Percentiles rank a stretch among this genome's conserved stretches.
phyloP scores from a whole-genome alignment of 1,140 invertebrate genomes.

The Tribolium madens region DNA sequence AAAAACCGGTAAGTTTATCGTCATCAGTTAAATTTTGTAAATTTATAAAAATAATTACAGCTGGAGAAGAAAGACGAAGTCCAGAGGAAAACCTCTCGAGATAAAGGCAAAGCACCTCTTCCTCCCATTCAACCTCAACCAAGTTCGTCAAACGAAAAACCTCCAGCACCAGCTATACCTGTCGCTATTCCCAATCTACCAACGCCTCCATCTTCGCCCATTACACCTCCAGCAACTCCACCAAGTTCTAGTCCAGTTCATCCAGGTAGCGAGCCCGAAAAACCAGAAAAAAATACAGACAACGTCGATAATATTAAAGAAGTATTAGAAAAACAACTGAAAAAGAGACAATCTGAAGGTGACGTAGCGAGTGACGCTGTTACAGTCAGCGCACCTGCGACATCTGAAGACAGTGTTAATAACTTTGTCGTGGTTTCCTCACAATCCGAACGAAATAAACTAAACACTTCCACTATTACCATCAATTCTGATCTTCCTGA shows the following conservation, averaged over 20 bases:
- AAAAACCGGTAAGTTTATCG: constrained; percentile 67
- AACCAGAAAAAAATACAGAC: constrained; percentile 32
- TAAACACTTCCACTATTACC: constrained; percentile 72
- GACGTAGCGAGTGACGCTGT: constrained; percentile 47
- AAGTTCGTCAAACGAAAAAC: constrained; percentile 65
- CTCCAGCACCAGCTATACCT: constrained; percentile 63
- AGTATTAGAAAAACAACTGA: constrained; percentile 52
- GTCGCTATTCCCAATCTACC: constrained; percentile 65
- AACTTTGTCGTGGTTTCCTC: constrained; percentile 52
- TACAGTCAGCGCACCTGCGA: constrained; percentile 53
- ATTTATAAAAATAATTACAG: constrained; percentile 57
- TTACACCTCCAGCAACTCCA: constrained; percentile 61
- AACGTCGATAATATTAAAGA: constrained; percentile 43
- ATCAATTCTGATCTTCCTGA: constrained; percentile 71
- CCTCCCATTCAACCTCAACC: constrained; percentile 58
- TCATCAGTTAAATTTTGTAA: not conserved
- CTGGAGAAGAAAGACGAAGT: constrained; percentile 70
- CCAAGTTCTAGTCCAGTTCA: constrained; percentile 46
- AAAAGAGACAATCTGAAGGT: constrained; percentile 46
- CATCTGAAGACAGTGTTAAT: constrained; percentile 53
- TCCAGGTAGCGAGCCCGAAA: constrained; percentile 1
- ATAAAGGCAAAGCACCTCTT: constrained; percentile 77
- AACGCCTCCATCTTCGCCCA: constrained; percentile 67
- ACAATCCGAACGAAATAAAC: constrained; percentile 52
- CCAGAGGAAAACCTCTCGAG: constrained; percentile 63